These are phyloP conservation scores for Flabesymbios commensalis DNA, from an alignment of 2,888 invertebrate species.

Conservation along the genomic window DNA sequence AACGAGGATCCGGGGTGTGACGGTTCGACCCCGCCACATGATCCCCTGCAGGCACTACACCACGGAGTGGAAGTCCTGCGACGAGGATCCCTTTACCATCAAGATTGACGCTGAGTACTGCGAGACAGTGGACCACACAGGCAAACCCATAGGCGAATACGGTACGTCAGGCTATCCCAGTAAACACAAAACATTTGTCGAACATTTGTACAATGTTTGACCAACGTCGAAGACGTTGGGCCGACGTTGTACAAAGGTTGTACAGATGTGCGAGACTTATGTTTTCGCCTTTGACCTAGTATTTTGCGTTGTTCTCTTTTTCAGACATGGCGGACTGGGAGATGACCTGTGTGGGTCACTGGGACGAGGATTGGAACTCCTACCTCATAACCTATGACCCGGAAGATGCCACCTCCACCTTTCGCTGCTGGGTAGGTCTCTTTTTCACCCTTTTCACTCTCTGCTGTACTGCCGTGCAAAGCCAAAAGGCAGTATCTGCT, in stretches of 20 bases:
- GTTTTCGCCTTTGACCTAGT: background rate
- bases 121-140: conserved; percentile 90
- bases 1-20: conserved; percentile 93
- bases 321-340: conserved; percentile 88
- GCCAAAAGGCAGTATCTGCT: too few relatives aligned
- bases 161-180: conserved; percentile 75
- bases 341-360: conserved; percentile 95
- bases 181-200: too few relatives aligned
- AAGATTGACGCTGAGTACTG: conserved; percentile 94
- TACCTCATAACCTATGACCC: conserved; percentile 95
- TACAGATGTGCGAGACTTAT: too few relatives aligned
- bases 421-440: conserved; percentile 93
- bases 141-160: conserved; percentile 75
- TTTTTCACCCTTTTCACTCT: too few relatives aligned
- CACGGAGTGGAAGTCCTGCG: conserved; percentile 94
- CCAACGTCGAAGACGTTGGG: too few relatives aligned
- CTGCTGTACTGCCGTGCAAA: too few relatives aligned
- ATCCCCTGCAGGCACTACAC: conserved; percentile 90
- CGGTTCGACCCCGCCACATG: conserved; percentile 83
- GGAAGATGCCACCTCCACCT: conserved; percentile 91
- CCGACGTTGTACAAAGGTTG: too few relatives aligned
- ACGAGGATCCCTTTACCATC: conserved; percentile 85
- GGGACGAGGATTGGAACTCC: conserved; percentile 96
- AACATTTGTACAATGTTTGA: too few relatives aligned
- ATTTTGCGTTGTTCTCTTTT: conserved; percentile 17